Evolutionary conservation across 2,888 invertebrate genomes (phyloP).

Genomic region (Pristionchus maxplancki): DNA sequence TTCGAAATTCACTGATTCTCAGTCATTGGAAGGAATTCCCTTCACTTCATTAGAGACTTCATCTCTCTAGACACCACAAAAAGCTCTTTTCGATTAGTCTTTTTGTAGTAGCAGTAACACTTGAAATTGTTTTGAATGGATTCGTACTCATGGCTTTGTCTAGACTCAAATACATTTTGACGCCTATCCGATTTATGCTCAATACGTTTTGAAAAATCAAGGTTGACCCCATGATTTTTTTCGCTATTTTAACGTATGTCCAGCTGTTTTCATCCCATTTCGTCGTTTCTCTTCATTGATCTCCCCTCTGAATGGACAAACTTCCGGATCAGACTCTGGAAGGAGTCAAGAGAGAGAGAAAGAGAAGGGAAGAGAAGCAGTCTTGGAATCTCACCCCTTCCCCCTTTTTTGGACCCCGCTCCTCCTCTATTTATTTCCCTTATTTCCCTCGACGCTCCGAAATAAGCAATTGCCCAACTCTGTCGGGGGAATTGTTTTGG

Average conservation of each 20-base stretch:
- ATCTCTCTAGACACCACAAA: background rate
- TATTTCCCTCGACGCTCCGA: conserved; percentile 28
- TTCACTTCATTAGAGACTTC: background rate
- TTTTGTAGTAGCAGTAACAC: background rate
- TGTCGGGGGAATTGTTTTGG: conserved; percentile 8
- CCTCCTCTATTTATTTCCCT: conserved; percentile 43
- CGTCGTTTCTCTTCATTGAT: background rate
- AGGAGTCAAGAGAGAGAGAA: background rate
- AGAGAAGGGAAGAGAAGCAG: background rate
- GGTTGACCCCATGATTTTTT: no score
- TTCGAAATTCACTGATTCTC: background rate
- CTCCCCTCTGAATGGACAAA: background rate
- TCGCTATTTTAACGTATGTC: no score
- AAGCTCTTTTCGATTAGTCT: background rate
- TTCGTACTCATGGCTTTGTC: background rate
- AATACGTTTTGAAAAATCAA: no score
- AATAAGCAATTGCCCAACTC: conserved; percentile 43
- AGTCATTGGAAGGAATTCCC: background rate
- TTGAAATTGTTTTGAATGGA: background rate
- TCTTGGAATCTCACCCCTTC: background rate
- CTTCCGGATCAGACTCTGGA: conserved; percentile 19
- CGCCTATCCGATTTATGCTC: no score
- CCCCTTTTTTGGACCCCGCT: background rate
- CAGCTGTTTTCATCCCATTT: background rate
- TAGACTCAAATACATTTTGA: background rate